Base-by-base conservation (phyloP, 1,140 invertebrate genomes). In the Drosophila funebris region DNA sequence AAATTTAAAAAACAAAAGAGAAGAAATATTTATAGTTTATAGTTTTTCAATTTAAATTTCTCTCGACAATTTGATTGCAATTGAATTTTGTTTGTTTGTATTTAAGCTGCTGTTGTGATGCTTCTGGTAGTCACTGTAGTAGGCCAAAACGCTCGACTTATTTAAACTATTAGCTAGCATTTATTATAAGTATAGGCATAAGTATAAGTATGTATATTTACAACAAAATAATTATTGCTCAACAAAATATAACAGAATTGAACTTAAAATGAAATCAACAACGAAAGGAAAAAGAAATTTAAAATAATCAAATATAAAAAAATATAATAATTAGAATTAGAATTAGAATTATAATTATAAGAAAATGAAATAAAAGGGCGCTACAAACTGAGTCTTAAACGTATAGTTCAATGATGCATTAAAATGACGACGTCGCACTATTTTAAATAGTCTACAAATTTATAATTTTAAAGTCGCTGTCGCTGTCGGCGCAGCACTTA, bases 381-480 rank as follows among this genome's bases (percentile, higher is more conserved):
- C 50, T 68, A 29, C 36, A 62, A 50, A 63, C 60, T 44, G 53
- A 57, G 41, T 43, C 68, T 71, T 71, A 69, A 56, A 43, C 39
- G 27, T 71, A 22, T 64, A 70, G 50, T 52, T 70, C 60, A 70
- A 70, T 70, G 67, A 58, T 67, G 69, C 62, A 72, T 72, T 72
- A 66, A 72, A 72, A 64, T 64, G 69, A 72, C 60, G 50, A 70
- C 67, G 67, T 67, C 46, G 62, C 58, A 83, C 80, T 84, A 84
- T 84, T 85, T 85, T 87, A 87, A 85, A 85, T 85, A 85, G 82
- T 87, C 82, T 76, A 85, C 78, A 88, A 87, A 88, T 87, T 60
- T 82, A 78, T 88, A 88, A 78, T 82, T 87, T 87, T 87, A 83
- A 88, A 87, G 82, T 87, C 83, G 61, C 61, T 62, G 71, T 61